Percentiles rank a stretch among this genome's conserved stretches.
phyloP scores from a whole-genome alignment of 2,888 invertebrate genomes.

The Rhodophaea formosa region DNA sequence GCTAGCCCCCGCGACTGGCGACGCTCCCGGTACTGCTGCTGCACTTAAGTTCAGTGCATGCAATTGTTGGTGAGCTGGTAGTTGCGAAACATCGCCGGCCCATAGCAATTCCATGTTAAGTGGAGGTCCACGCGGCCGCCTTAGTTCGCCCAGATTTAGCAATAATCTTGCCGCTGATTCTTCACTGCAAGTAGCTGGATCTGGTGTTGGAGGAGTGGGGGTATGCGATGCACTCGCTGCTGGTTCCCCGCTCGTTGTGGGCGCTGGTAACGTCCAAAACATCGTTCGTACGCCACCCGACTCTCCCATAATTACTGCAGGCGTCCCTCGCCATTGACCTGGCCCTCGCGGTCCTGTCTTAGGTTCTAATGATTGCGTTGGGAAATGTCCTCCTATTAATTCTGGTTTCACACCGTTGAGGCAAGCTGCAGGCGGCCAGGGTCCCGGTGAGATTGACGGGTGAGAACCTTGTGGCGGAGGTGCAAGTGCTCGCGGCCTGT shows the following conservation, averaged over 20 bases:
- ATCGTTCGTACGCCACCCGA: constrained; percentile 91
- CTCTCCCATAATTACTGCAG: constrained; percentile 96
- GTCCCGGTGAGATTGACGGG: constrained; percentile 57
- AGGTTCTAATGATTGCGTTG: constrained; percentile 68
- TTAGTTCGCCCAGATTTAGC: constrained; percentile 86
- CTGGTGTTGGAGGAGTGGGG: constrained; percentile 79
- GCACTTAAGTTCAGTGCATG: constrained; percentile 89
- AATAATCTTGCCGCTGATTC: constrained; percentile 86
- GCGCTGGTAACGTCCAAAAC: constrained; percentile 84
- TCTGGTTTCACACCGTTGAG: constrained; percentile 92
- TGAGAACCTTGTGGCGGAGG: constrained; percentile 72
- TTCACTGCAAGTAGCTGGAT: constrained; percentile 76
- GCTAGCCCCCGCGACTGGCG: constrained; percentile 63
- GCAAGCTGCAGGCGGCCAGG: constrained; percentile 83
- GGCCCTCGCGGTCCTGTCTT: constrained; percentile 63
- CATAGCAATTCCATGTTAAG: constrained; percentile 95
- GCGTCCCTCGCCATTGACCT: constrained; percentile 84
- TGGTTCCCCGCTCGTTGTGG: constrained; percentile 75
- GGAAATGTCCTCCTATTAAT: constrained; percentile 84
- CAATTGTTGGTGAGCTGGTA: constrained; percentile 90
- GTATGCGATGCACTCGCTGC: constrained; percentile 77
- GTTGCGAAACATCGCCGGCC: constrained; percentile 93
- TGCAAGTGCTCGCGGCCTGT: constrained; percentile 63
- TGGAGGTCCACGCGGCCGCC: constrained; percentile 84
- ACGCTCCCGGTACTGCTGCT: constrained; percentile 68